Evolutionary conservation across 2,113 vertebrate genomes (phyloP), one percentile per base, ranked within the genome.

Genomic region (Prionailurus viverrinus): DNA sequence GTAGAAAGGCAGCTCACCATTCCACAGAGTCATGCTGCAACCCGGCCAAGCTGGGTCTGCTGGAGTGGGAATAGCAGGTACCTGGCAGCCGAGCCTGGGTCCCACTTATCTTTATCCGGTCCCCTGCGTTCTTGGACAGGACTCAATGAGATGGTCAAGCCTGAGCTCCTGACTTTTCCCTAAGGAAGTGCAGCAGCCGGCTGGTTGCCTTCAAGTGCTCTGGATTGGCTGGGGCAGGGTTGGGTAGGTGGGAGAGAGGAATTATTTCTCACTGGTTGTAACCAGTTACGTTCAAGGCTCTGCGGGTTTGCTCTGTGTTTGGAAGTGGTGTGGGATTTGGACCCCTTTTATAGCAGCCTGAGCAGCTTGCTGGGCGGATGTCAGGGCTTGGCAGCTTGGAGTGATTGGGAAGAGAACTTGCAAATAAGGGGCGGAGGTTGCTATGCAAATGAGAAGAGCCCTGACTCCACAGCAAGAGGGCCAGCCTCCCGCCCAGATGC

Each of bases 1-100:
- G 97, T 99, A 99, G 98, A 99, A 99, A 95, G 99, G 99, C 98
- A 99, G 99, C 98, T 99, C 21, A 33, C 99, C 99, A 11, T 99
- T 87, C 95, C 99, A 99, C 92, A 99, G 99, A 95, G 99, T 99
- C 99, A 99, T 99, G 96, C 83, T 99, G 96, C 6, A 9, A 45
- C 9, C 27, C 0, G 61, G 55, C 1, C 1, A 1, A 29, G 82
- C 27, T 33, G 58, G 33, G 66, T 19, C 41, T 15, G 27, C 29
- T 25, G 7, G 33, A 74, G 55, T 5, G 0, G 25, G 29, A 74
- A 90, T 61, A 82, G 69, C 4, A 1, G 13, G 5, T 31, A 55
- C 4, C 74, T 45, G 71, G 73, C 1, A 15, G 41, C 18, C 0
- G 6, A 65, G 21, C 27, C 7, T 29, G 1, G 16, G 13, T 13